These are phyloP conservation scores for Coptodon bakossiorum DNA, from an alignment of 2,113 vertebrate genomes.

Conservation along the genomic window DNA sequence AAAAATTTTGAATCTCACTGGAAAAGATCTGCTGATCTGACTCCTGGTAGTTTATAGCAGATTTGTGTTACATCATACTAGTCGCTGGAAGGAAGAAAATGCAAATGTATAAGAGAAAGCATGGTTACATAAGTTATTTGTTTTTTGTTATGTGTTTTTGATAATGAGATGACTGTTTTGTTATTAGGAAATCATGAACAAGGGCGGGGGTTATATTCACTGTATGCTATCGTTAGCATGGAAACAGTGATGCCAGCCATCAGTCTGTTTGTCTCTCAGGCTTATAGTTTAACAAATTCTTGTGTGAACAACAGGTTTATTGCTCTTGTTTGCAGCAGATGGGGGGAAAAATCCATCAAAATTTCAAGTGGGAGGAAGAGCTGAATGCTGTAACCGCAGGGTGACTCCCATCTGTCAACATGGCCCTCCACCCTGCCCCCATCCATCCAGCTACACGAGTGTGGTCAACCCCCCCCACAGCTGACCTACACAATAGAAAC, in stretches of 20 bases:
- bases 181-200: neutral
- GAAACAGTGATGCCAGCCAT: neutral
- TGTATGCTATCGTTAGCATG: neutral
- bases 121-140: neutral
- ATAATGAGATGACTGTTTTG: neutral
- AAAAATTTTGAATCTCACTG: neutral
- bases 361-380: neutral
- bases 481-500: neutral
- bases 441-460: neutral
- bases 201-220: neutral
- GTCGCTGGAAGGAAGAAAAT: neutral
- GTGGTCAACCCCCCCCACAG: neutral
- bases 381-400: neutral
- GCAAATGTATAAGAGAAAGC: neutral
- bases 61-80: neutral
- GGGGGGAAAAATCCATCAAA: neutral
- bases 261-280: neutral
- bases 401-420: conserved; percentile 18
- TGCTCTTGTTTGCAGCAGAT: neutral
- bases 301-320: neutral
- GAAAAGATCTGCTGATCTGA: neutral
- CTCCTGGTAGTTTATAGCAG: neutral
- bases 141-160: neutral
- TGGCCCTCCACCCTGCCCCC: neutral
- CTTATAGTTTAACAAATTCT: neutral